A percentile compares a stretch with the other conserved stretches of the same genome.
phyloP scores from a whole-genome alignment of 2,797 vertebrate species.

The Garrulus glandarius region DNA sequence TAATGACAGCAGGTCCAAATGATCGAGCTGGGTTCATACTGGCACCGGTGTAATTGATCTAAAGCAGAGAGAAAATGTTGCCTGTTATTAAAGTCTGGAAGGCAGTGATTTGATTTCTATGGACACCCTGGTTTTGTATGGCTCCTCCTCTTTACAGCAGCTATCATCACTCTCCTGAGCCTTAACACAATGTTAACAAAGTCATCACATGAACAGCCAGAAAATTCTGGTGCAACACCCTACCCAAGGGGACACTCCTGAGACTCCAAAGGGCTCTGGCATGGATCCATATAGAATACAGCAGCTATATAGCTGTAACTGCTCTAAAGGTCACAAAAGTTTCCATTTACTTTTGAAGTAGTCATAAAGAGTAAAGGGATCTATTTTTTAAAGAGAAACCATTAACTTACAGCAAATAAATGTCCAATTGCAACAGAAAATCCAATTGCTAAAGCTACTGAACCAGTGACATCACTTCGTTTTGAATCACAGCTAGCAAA shows the following conservation, averaged over 20 bases:
- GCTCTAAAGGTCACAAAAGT: not conserved
- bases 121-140: not conserved
- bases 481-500: slow-evolving; percentile 95
- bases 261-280: not conserved
- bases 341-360: not conserved
- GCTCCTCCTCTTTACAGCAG: not conserved
- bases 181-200: not conserved
- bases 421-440: slow-evolving; percentile 93
- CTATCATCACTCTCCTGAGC: not conserved
- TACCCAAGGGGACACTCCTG: not conserved
- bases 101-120: not conserved
- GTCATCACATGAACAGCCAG: not conserved
- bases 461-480: slow-evolving; percentile 87
- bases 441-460: slow-evolving; percentile 89
- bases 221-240: not conserved
- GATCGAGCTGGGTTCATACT: slow-evolving; percentile 98
- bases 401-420: slow-evolving; percentile 91
- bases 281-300: not conserved
- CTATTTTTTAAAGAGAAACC: slow-evolving; percentile 28
- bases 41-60: slow-evolving; percentile 95
- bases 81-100: not conserved
- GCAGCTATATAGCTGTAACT: not conserved
- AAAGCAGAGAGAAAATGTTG: slow-evolving; percentile 38
- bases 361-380: slow-evolving; percentile 4
- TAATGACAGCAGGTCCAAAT: slow-evolving; percentile 92